phyloP scores from a whole-genome alignment of 2,797 vertebrate species.

The Schizopygopsis malacanthus region DNA sequence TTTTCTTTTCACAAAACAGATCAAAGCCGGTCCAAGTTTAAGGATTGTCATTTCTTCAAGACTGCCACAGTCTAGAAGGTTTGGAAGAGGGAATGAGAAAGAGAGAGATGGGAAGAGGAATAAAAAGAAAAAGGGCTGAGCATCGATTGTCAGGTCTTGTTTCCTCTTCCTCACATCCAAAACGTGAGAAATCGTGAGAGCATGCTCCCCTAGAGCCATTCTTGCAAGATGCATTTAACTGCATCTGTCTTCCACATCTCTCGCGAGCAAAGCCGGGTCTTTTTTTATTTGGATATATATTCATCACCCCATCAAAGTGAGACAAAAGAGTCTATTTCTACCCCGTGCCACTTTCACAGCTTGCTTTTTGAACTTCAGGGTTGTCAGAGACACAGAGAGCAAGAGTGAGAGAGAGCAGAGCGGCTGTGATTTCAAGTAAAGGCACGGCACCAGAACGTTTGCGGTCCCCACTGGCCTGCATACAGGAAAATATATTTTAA shows the following conservation, averaged over 20 bases:
- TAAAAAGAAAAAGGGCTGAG: background rate
- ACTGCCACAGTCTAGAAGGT: constrained; percentile 16
- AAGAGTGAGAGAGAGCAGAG: background rate
- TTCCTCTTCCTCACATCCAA: constrained; percentile 50
- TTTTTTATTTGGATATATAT: constrained; percentile 52
- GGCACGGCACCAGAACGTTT: constrained; percentile 7
- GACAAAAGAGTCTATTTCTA: constrained; percentile 53
- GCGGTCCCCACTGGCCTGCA: constrained; percentile 12
- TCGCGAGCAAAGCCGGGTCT: constrained; percentile 12
- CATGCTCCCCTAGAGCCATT: constrained; percentile 32
- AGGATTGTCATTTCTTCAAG: constrained; percentile 27
- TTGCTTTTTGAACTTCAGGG: constrained; percentile 26
- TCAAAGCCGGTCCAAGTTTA: constrained; percentile 35
- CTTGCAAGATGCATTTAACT: constrained; percentile 36
- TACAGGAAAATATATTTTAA: constrained; percentile 17
- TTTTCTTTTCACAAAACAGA: constrained; percentile 48
- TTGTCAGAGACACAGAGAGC: constrained; percentile 23
- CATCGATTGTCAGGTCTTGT: constrained; percentile 48
- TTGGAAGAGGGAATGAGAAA: constrained; percentile 18
- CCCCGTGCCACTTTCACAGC: constrained; percentile 35
- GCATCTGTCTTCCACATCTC: constrained; percentile 42
- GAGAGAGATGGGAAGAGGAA: background rate
- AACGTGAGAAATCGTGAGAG: constrained; percentile 15
- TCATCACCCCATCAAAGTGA: constrained; percentile 55
- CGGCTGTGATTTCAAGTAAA: constrained; percentile 10